phyloP scores from a whole-genome alignment of 2,888 invertebrate species.

The Ophonus ardosiacus region DNA sequence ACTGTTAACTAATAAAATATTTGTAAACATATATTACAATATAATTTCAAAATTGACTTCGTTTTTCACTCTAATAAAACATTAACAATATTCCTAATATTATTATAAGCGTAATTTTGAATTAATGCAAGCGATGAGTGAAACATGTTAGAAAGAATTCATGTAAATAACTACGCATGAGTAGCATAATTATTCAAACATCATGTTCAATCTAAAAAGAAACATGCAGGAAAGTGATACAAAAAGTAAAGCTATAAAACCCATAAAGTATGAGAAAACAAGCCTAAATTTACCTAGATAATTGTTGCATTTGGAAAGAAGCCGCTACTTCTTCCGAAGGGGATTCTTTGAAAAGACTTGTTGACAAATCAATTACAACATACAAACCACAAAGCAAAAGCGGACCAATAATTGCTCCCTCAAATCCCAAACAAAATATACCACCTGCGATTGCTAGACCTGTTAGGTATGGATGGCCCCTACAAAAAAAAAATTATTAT shows the following conservation, averaged over 20 bases:
- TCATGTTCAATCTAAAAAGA: slow-evolving; percentile 64
- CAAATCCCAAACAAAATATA: slow-evolving; percentile 96
- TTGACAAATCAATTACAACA: slow-evolving; percentile 92
- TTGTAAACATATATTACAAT: slow-evolving; percentile 8
- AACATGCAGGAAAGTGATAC: slow-evolving; percentile 59
- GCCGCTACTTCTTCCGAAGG: slow-evolving; percentile 79
- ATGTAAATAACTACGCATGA: slow-evolving; percentile 45
- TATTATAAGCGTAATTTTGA: slow-evolving; percentile 59
- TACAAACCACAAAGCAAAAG: slow-evolving; percentile 95
- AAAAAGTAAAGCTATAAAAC: slow-evolving; percentile 48
- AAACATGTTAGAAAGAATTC: slow-evolving; percentile 59
- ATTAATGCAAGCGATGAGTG: slow-evolving; percentile 59
- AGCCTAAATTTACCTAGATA: slow-evolving; percentile 59
- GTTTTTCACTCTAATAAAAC: slow-evolving; percentile 17
- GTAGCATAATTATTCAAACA: slow-evolving; percentile 58
- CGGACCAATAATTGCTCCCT: slow-evolving; percentile 98
- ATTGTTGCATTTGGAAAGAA: slow-evolving; percentile 52
- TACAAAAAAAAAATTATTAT: slow-evolving; percentile 71
- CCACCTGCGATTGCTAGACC: slow-evolving; percentile 98
- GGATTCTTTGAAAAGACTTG: slow-evolving; percentile 83
- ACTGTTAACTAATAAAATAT: slow-evolving; percentile 17
- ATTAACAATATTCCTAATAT: slow-evolving; percentile 34
- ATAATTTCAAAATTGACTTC: slow-evolving; percentile 45
- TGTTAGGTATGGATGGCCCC: slow-evolving; percentile 97
- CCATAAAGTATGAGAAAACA: slow-evolving; percentile 23